Conservation (phyloP, 2,113 vertebrate genomes). For the Ameiurus melas region DNA sequence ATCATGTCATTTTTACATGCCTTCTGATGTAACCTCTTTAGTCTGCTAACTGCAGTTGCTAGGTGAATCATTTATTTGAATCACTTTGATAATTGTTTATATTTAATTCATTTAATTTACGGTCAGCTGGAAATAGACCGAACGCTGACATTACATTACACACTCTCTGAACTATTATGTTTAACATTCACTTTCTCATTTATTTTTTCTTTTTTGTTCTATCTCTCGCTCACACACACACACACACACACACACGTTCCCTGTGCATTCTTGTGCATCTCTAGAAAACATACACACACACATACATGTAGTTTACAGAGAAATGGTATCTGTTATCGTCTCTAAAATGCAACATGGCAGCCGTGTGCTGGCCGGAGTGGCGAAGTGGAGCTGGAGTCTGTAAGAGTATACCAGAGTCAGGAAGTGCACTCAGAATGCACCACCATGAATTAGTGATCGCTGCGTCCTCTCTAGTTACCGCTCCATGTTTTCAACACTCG, state of each 20-base stretch:
- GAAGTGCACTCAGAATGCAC: constrained; percentile 40
- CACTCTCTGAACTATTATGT: background rate
- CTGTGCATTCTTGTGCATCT: background rate
- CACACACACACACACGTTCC: background rate
- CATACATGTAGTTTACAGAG: background rate
- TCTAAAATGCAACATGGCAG: background rate
- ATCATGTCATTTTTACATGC: background rate
- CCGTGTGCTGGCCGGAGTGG: background rate
- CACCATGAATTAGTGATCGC: constrained; percentile 55
- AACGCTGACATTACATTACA: background rate
- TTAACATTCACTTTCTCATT: background rate
- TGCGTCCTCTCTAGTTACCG: constrained; percentile 40
- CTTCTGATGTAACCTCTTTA: background rate
- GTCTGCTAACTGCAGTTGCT: background rate
- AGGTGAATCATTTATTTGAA: background rate
- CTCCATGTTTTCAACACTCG: constrained; percentile 19
- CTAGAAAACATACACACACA: background rate
- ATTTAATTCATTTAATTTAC: background rate
- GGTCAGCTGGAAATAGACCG: background rate
- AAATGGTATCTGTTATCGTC: background rate
- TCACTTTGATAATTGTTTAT: background rate
- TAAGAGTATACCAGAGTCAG: constrained; percentile 49
- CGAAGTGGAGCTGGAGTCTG: constrained; percentile 8
- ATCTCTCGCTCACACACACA: background rate
- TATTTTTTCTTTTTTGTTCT: background rate